Evolutionary conservation across 2,888 invertebrate species (phyloP), one percentile per base, ranked within the genome.

Genomic region (Pilophorus perplexus): DNA sequence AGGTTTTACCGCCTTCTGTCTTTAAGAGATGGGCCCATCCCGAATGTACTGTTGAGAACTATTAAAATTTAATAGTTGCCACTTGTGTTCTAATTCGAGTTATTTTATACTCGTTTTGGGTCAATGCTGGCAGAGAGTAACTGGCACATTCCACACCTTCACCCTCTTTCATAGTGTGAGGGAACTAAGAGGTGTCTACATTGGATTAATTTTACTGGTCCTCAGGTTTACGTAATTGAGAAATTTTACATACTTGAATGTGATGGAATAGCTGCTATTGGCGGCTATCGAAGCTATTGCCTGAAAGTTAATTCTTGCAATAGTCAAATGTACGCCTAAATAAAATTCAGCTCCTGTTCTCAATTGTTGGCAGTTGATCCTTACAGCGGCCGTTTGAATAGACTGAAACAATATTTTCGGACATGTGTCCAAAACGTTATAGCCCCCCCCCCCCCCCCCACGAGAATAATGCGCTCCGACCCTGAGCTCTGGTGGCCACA

Each of bases 121-220:
- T 33, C 33, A 33, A 59, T 33, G 25, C 27, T 23, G 59, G 59
- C 59, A 27, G 6, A 59, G 42, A 59, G 59, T 14, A 59, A 42
- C 27, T 1, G 14, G 40, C 23, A 33, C 42, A 42, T 38, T 59
- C 59, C 59, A 59, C 59, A 40, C 59, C 59, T 23, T 14, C 42
- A 14, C 1, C n/a, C n/a, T n/a, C 42, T 42, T 42, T 25, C 16
- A 18, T 52, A 28, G 28, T 28, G 18, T 16, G 52, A 6, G 28
- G 52, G 52, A 52, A 52, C 52, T 52, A 52, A 52, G 52, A 52
- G 52, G 52, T 25, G 28, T 28, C 18, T 52, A 52, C 52, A 52
- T 6, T 8, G n/a, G n/a, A n/a, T n/a, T n/a, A n/a, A n/a, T n/a
- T n/a, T n/a, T n/a, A n/a, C n/a, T n/a, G n/a, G n/a, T n/a, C n/a